phyloP scores from a whole-genome alignment of 2,113 vertebrate species.

The Passer domesticus region DNA sequence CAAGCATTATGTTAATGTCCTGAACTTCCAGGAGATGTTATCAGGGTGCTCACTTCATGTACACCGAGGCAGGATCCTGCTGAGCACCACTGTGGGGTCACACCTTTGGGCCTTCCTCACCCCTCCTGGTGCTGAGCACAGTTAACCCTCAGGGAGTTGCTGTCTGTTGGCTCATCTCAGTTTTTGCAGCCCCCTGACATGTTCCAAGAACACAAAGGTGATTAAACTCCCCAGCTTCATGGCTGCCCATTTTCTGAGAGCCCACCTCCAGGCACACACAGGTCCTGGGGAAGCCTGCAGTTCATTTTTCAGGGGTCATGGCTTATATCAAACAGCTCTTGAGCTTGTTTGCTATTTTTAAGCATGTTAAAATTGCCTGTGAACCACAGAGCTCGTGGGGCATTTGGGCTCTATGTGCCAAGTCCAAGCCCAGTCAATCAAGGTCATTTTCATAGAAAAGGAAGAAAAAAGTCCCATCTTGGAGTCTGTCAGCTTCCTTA shows the following conservation, averaged over 20 bases:
- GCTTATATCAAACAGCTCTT: neutral
- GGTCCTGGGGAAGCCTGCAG: neutral
- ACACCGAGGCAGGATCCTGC: fast-evolving
- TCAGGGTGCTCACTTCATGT: neutral
- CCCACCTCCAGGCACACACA: fast-evolving
- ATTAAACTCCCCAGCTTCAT: neutral
- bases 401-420: neutral
- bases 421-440: neutral
- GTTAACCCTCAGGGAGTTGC: neutral
- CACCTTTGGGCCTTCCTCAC: neutral
- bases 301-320: neutral
- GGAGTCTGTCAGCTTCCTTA: neutral
- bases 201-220: neutral
- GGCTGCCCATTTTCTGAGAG: neutral
- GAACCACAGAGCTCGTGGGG: neutral
- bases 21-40: neutral
- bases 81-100: neutral
- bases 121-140: neutral
- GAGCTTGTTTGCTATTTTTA: slow-evolving; percentile 14
- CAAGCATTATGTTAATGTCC: neutral
- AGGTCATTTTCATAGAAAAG: neutral
- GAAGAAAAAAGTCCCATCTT: neutral
- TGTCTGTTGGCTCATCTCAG: neutral
- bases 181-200: neutral
- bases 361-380: neutral